Base-by-base conservation (phyloP, 2,888 invertebrate genomes). In the Uropetala carovei region DNA sequence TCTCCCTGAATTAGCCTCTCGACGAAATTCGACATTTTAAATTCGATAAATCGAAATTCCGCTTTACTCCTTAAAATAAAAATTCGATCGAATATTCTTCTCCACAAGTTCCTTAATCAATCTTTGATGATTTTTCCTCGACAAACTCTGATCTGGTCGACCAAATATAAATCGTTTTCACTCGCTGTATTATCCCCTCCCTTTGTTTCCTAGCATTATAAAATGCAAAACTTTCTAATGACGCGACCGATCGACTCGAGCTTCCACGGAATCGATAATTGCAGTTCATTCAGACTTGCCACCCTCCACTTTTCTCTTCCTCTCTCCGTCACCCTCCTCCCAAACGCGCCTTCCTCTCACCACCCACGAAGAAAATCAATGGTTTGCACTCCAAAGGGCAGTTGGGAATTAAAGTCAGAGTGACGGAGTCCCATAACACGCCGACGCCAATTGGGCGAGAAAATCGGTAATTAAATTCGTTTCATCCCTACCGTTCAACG, bases 381-480 rank as follows among this genome's bases (percentile, higher is more conserved):
- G 68, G 68, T 68, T 68, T 68, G 68, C 4, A 18, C 68, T 18
- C 68, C 68, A 43, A 18, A n/a, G n/a, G 68, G 68, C 68, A 18
- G 68, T 68, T 9, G 22, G 68, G 68, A 68, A 68, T 68, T 68
- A n/a, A 68, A 68, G n/a, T 68, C 68, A 68, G 22, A n/a, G 68
- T 68, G 68, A 68, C n/a, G 68, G 68, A 68, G 68, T 7, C n/a
- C 9, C 18, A 68, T 18, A 68, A n/a, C 68, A n/a, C 14, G 64
- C 64, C 64, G 64, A 64, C 68, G 22, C 68, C 68, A 68, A 68
- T 68, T n/a, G 68, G 68, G 68, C 68, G 68, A 68, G 68, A 68
- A 68, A 68, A n/a, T 68, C 68, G 68, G 22, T 68, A 68, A 68
- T 68, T 68, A 68, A 68, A 68, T 68, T 68, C 68, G 68, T 68